A percentile compares a stretch with the other conserved stretches of the same genome.
These are phyloP conservation scores for Xyliphius kryptos DNA, from an alignment of 2,113 vertebrate species.

Conservation along the genomic window DNA sequence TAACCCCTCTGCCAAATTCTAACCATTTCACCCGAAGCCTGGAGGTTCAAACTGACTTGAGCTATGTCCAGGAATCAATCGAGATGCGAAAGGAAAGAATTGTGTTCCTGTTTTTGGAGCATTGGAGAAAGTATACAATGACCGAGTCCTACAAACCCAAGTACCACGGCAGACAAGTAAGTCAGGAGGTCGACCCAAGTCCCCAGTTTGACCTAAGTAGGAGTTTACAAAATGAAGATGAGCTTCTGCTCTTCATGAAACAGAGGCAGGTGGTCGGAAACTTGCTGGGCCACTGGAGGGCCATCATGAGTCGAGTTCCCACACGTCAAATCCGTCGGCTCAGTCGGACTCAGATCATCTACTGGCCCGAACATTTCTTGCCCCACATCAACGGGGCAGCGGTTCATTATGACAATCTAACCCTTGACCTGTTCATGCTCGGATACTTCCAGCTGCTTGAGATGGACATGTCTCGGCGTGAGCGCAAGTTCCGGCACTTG, in stretches of 20 bases:
- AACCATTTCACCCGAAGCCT: slow-evolving; percentile 63
- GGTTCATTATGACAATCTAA: slow-evolving; percentile 77
- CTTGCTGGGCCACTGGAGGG: slow-evolving; percentile 84
- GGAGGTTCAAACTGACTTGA: slow-evolving; percentile 67
- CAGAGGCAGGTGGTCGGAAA: slow-evolving; percentile 79
- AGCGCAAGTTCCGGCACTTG: slow-evolving; percentile 90
- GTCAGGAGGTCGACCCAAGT: slow-evolving; percentile 44
- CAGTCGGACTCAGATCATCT: slow-evolving; percentile 72
- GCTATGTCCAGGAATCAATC: slow-evolving; percentile 69
- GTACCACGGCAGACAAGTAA: slow-evolving; percentile 46
- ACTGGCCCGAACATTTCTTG: slow-evolving; percentile 94
- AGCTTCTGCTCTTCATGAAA: slow-evolving; percentile 78
- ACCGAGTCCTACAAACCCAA: slow-evolving; percentile 60
- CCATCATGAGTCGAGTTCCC: slow-evolving; percentile 76
- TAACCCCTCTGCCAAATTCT: slow-evolving; percentile 58
- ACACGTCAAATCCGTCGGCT: slow-evolving; percentile 68
- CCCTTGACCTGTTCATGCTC: slow-evolving; percentile 94
- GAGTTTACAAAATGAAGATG: slow-evolving; percentile 60
- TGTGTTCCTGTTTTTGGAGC: slow-evolving; percentile 84
- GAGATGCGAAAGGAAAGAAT: slow-evolving; percentile 85
- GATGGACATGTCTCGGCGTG: slow-evolving; percentile 84
- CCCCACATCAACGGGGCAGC: slow-evolving; percentile 74
- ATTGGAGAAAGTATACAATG: slow-evolving; percentile 85
- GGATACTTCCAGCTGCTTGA: slow-evolving; percentile 98
- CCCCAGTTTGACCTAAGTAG: slow-evolving; percentile 41